Evolutionary conservation across 2,113 vertebrate species (phyloP), one percentile per base, ranked within the genome.

Genomic region (Chloropsis hardwickii): DNA sequence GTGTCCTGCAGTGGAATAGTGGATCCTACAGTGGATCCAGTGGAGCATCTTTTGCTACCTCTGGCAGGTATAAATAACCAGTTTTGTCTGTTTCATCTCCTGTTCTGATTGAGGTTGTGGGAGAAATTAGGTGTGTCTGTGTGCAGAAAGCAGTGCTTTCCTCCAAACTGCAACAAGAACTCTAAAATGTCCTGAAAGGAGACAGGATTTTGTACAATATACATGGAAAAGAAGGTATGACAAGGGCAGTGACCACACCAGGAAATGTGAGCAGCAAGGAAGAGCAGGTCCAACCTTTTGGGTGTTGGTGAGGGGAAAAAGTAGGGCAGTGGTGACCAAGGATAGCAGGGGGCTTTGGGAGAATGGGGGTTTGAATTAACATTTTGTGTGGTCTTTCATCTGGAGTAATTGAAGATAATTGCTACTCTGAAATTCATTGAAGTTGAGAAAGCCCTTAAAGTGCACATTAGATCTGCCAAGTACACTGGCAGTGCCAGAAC

Each of bases 361-460:
- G 61, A 53, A 69, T 14, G 20, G n/a, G 37, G 31, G 2, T 27
- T 85, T 78, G 40, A 91, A 45, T 53, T 72, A 72, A 60, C 11
- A 0, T 95, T 86, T 92, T 44, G 21, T 87, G 65, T 81, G 60
- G 77, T 64, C 80, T 97, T 92, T 92, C 77, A 48, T 84, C 77
- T 92, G 84, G 25, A 84, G 83, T 89, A 95, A 87, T 72, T 87
- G 81, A 81, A 74, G 69, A 33, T 91, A 92, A 89, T 91, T 91
- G 78, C 73, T 91, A 27, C 61, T 84, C 69, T 91, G 83, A 94
- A 89, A 84, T 74, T 66, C 39, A 23, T 39, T 92, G 74, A 71
- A 67, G 61, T 91, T 90, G 69, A 48, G 57, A 90, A 90, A 82
- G 74, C 57, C 85, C 53, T 92, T 84, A 44, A 90, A 76, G 85